Percentiles rank a stretch among this genome's conserved stretches.
Conservation (phyloP, 2,797 vertebrate genomes). For the Arrhamphus sclerolepis region DNA sequence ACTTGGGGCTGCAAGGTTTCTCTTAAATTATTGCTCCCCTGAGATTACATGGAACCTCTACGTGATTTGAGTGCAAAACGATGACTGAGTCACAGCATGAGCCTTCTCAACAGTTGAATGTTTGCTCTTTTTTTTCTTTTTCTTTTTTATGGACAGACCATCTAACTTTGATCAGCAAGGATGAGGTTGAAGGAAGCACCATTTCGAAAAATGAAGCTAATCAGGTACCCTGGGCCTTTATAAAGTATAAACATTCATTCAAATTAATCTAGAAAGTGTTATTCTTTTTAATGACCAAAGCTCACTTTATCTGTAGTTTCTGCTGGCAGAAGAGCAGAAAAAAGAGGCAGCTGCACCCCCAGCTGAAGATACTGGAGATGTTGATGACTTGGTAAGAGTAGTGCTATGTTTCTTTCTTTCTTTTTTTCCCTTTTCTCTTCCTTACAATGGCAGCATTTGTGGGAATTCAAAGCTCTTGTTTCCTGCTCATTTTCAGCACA, state of each 20-base stretch:
- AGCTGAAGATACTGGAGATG: slow-evolving; percentile 86
- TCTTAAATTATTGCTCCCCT: slow-evolving; percentile 25
- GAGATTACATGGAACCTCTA: slow-evolving; percentile 29
- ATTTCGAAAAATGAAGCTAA: slow-evolving; percentile 86
- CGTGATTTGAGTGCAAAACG: slow-evolving; percentile 24
- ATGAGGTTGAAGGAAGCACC: slow-evolving; percentile 86
- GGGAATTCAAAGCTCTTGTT: slow-evolving; percentile 3
- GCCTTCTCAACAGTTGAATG: neutral
- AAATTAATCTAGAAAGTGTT: neutral
- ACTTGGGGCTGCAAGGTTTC: slow-evolving; percentile 19
- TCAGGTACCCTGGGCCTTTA: slow-evolving; percentile 79
- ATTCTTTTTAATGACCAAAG: slow-evolving; percentile 17
- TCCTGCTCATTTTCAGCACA: slow-evolving; percentile 4
- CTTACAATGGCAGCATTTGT: too few species aligned
- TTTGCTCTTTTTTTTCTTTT: neutral
- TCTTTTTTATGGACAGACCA: slow-evolving; percentile 77
- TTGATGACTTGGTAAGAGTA: slow-evolving; percentile 93
- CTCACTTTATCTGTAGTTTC: slow-evolving; percentile 80
- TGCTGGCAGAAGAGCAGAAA: slow-evolving; percentile 81
- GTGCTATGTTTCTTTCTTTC: neutral
- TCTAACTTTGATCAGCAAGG: slow-evolving; percentile 89
- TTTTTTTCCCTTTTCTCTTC: slow-evolving; percentile 7
- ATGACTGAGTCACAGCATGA: slow-evolving; percentile 5
- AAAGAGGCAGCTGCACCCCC: slow-evolving; percentile 58
- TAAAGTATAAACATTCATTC: neutral